Conservation (phyloP, 2,888 invertebrate genomes). For the Timandra comae region DNA sequence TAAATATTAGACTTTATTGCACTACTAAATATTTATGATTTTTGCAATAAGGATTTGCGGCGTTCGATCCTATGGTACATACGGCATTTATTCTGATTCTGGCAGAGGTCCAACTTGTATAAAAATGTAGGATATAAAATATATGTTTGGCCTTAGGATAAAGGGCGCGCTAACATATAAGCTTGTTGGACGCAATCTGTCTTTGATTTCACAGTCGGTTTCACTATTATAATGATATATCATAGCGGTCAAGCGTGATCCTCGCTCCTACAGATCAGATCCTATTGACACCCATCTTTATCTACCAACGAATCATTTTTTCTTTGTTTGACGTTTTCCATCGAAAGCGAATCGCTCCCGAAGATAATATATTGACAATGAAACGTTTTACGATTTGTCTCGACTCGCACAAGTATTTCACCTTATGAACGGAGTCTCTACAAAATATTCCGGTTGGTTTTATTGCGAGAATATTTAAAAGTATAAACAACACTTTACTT, state of each 20-base stretch:
- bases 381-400: no score
- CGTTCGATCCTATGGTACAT: slow-evolving; percentile 4
- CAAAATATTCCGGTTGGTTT: no score
- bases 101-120: slow-evolving; percentile 19
- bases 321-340: no score
- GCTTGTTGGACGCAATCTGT: slow-evolving; percentile 26
- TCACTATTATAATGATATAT: slow-evolving; percentile 29
- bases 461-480: slow-evolving; percentile 1
- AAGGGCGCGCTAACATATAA: slow-evolving; percentile 12
- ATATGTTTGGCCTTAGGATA: slow-evolving; percentile 15
- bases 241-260: slow-evolving; percentile 12
- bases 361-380: no score
- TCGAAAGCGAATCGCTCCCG: no score
- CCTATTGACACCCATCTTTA: slow-evolving; percentile 2
- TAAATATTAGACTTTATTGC: no score
- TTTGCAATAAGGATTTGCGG: no score
- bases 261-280: no score
- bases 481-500: neutral
- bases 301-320: slow-evolving; percentile 2
- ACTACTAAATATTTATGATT: no score
- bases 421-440: no score
- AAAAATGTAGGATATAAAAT: slow-evolving; percentile 13
- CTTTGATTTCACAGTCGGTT: slow-evolving; percentile 37
- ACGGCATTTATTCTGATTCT: slow-evolving; percentile 10
- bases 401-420: no score